phyloP scores from a whole-genome alignment of 2,113 vertebrate genomes.

The Esox niger region DNA sequence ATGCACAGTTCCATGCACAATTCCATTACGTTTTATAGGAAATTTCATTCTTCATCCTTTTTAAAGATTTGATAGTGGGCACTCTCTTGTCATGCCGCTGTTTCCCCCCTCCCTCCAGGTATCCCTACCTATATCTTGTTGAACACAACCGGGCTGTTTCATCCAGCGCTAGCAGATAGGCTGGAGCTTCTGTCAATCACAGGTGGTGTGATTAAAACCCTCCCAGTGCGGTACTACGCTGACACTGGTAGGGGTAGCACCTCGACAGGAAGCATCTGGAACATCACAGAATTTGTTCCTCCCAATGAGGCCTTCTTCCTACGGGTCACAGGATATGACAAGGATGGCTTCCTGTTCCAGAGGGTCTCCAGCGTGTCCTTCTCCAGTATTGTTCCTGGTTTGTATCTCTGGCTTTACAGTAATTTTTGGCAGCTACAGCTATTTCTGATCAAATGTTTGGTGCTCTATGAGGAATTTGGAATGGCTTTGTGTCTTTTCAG shows the following conservation, averaged over 20 bases:
- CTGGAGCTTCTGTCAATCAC: constrained; percentile 87
- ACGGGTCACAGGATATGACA: constrained; percentile 87
- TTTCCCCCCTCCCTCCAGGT: constrained; percentile 72
- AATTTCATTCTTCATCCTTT: neutral
- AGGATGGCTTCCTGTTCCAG: constrained; percentile 85
- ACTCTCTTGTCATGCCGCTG: neutral
- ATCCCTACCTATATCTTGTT: constrained; percentile 91
- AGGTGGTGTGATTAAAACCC: constrained; percentile 81
- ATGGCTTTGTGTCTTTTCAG: too few species aligned
- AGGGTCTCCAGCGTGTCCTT: constrained; percentile 94
- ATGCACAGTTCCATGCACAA: neutral
- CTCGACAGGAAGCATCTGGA: constrained; percentile 81
- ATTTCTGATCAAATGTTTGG: too few species aligned
- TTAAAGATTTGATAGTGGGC: neutral
- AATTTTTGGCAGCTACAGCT: neutral
- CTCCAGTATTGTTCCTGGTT: constrained; percentile 89
- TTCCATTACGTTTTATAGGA: neutral
- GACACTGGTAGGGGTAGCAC: constrained; percentile 71
- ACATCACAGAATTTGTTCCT: constrained; percentile 92
- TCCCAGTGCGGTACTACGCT: constrained; percentile 88
- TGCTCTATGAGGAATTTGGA: too few species aligned
- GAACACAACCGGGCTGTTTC: constrained; percentile 86
- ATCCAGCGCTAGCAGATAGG: constrained; percentile 83
- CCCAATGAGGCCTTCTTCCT: constrained; percentile 93
- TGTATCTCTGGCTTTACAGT: constrained; percentile 38